Base-by-base conservation (phyloP, 2,797 vertebrate genomes). In the Eremophila alpestris region DNA sequence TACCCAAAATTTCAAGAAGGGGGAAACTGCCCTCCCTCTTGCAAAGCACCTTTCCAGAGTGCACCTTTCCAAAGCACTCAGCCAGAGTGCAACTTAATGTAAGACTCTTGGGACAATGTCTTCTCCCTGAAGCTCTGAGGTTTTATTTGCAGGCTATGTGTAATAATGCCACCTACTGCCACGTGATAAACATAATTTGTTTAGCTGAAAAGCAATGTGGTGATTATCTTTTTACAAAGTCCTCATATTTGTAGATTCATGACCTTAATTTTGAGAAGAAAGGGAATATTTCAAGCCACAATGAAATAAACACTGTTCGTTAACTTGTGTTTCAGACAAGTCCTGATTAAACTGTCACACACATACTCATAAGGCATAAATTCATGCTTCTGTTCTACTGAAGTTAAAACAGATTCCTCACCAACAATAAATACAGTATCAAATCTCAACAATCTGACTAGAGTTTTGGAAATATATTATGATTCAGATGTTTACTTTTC, bases 61-160 rank as follows among this genome's bases (percentile, higher is more conserved):
- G 9, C 24, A 38, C 38, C 11, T 38, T 38, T 38, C 38, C 38
- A 38, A 38, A 38, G n/a, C n/a, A n/a, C 40, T 83, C 40, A 40
- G n/a, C 7, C 5, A 1, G 21, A 68, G 30, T 7, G 8, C 12
- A 80, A 13, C 7, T 56, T 34, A n/a, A 67, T 0, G 0, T 29
- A 80, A 74, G 60, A 51, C 20, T 62, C 23, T 12, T 0, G 1
- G 10, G 18, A 65, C n/a, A 55, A 17, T 0, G 38, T 34, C 32
- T 83, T 88, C 16, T 49, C 32, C 45, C 20, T 55, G n/a, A 55
- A 69, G 3, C 16, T 46, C 21, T 45, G 46, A 71, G 54, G 22
- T 49, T 64, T 82, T 86, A 36, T 55, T 87, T 56, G 29, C 9
- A 80, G 27, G 16, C 9, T 62, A 18, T n/a, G 29, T 63, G 60